phyloP scores from a whole-genome alignment of 2,888 invertebrate species.

The Chaitophorus viminalis region DNA sequence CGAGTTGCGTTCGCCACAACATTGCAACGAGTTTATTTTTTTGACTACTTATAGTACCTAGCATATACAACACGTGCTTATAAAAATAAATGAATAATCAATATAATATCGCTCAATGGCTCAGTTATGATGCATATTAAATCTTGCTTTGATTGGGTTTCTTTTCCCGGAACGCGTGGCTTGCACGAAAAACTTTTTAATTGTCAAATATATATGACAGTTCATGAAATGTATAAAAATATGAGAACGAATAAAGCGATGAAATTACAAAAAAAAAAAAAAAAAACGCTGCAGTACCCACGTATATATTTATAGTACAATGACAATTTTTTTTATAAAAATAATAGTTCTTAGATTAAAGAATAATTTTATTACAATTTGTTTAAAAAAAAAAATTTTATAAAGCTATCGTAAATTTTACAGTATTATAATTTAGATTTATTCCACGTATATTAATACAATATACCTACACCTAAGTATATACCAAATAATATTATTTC shows the following conservation, averaged over 20 bases:
- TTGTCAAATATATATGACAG: neutral
- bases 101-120: neutral
- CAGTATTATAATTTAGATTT: too few relatives aligned
- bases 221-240: neutral
- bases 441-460: too few relatives aligned
- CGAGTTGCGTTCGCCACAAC: neutral
- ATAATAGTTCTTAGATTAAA: neutral
- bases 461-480: too few relatives aligned
- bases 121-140: neutral
- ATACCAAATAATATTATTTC: too few relatives aligned
- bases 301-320: too few relatives aligned
- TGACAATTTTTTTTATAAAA: too few relatives aligned
- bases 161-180: neutral
- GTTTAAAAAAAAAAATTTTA: neutral
- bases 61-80: neutral
- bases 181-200: neutral
- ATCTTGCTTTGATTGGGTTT: neutral
- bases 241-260: neutral
- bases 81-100: slow-evolving; percentile 2
- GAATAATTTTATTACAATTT: neutral
- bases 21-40: slow-evolving; percentile 5
- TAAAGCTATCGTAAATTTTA: neutral
- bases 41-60: neutral
- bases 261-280: neutral
- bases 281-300: neutral